Evolutionary conservation across 2,888 invertebrate species (phyloP).

Genomic region (Erebia epiphron): DNA sequence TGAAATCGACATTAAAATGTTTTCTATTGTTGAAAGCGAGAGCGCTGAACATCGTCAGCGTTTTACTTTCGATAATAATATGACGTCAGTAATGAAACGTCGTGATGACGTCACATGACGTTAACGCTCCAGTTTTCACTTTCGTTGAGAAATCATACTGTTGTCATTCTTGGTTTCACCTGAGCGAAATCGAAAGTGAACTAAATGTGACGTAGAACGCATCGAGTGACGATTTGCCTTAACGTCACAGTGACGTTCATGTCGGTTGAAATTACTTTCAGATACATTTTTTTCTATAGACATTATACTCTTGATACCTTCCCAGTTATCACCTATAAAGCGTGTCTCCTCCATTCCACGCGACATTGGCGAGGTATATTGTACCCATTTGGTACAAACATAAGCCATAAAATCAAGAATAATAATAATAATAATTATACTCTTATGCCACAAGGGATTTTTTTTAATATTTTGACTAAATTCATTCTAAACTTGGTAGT

Average conservation of each 20-base stretch:
- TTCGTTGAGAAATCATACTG: not conserved
- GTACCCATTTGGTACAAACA: too few species aligned
- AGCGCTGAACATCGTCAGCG: not conserved
- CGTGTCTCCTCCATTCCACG: too few species aligned
- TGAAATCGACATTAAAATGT: not conserved
- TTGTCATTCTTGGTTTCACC: conserved; percentile 12
- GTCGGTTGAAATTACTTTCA: not conserved
- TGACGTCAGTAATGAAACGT: not conserved
- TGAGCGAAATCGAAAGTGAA: conserved; percentile 13
- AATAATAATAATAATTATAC: too few species aligned
- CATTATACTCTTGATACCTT: too few species aligned
- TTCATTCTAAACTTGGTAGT: too few species aligned
- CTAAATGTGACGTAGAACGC: conserved; percentile 5
- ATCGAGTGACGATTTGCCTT: not conserved
- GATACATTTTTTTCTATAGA: too few species aligned
- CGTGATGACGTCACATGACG: conserved; percentile 7
- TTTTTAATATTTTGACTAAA: too few species aligned
- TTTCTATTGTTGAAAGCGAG: conserved; percentile 5
- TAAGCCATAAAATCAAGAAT: too few species aligned
- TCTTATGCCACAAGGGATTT: too few species aligned
- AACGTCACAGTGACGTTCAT: not conserved
- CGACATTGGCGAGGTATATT: too few species aligned
- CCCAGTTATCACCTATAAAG: too few species aligned
- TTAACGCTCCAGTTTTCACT: conserved; percentile 4
- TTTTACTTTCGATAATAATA: conserved; percentile 8